Base-by-base conservation (phyloP, 2,113 vertebrate species). In the Notothenia rossii region DNA sequence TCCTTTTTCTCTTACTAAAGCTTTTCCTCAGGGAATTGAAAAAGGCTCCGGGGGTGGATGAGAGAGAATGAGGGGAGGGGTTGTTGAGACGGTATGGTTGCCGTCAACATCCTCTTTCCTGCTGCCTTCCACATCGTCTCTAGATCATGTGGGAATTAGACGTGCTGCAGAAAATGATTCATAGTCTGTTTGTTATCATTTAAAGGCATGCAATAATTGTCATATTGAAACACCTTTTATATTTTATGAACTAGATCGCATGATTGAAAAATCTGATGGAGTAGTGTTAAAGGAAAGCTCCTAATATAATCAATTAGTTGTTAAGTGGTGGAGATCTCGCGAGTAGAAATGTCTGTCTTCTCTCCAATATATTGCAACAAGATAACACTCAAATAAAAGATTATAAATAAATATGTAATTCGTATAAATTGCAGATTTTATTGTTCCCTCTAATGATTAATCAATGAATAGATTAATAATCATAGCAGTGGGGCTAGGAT, bases 241-340 rank as follows among this genome's bases (percentile, higher is more conserved):
- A 20, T 64, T 56, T 67, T 69, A 60, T 72, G 33, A 61, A 40
- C 29, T 20, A 65, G 61, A 63, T 79, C 82, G 75, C 58, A 40
- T 85, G 76, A 15, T 49, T 70, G 55, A 55, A 85, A 81, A 65
- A 48, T 75, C 51, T 60, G 7, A 33, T 29, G 43, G 59, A 53
- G 53, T 64, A 51, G 14, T 60, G 79, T 45, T n/a, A 25, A 40
- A 40, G 7, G 36, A 40, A 7, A 40, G 36, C 36, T 40, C 36
- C 36, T 40, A 6, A 7, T 40, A 40, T 7, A 7, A 40, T 40
- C 36, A 40, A 40, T 40, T 40, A 40, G 7, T 40, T 40, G 36
- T 40, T 7, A 40, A 40, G 7, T 40, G 36, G 7, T 40, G 36
- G 36, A 40, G 6, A 40, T 40, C 7, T 40, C 36, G 7, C 1